A percentile compares a stretch with the other conserved stretches of the same genome.
Evolutionary conservation across 2,797 vertebrate species (phyloP).

Genomic region (Scomberomorus guttatus): DNA sequence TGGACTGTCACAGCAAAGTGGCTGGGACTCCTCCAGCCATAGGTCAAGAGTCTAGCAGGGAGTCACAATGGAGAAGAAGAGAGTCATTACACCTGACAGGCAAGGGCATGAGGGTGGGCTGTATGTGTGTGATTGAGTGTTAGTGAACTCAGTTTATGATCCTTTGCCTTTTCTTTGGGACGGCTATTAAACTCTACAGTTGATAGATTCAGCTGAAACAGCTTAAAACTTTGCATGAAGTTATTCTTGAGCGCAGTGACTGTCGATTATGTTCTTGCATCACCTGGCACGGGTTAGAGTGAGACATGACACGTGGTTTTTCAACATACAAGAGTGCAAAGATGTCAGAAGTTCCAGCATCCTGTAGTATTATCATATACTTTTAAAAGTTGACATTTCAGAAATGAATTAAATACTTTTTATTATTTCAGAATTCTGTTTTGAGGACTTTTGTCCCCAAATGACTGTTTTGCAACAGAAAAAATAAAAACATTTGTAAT

Average conservation of each 20-base stretch:
- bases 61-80: conserved; percentile 29
- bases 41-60: conserved; percentile 56
- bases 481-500: too few relatives aligned
- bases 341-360: not conserved
- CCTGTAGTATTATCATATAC: not conserved
- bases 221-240: not conserved
- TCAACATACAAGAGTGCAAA: too few relatives aligned
- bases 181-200: conserved; percentile 13
- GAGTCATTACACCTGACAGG: conserved; percentile 63
- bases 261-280: not conserved
- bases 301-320: not conserved
- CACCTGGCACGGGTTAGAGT: too few relatives aligned
- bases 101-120: conserved; percentile 30
- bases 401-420: not conserved
- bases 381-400: not conserved
- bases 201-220: not conserved
- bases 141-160: conserved; percentile 16
- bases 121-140: conserved; percentile 17
- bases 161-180: conserved; percentile 16
- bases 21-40: conserved; percentile 39
- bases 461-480: not conserved
- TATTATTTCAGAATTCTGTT: not conserved
- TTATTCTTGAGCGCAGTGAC: not conserved
- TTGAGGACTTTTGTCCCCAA: not conserved
- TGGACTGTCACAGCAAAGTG: conserved; percentile 64